Conservation (phyloP, 2,797 vertebrate genomes). For the Scyliorhinus canicula region DNA sequence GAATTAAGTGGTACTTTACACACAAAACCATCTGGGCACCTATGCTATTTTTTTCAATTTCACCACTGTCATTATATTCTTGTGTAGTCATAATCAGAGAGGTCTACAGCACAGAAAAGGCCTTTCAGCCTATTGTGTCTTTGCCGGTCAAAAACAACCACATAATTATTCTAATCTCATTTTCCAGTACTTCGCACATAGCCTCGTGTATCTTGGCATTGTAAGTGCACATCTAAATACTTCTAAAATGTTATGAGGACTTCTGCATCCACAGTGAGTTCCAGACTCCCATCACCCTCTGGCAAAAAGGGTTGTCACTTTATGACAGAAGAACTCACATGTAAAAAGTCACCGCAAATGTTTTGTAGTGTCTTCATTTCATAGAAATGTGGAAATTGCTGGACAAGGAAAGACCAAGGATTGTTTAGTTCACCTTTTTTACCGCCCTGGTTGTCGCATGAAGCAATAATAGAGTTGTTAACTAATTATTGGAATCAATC, state of each 20-base stretch:
- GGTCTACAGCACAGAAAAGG: too few relatives aligned
- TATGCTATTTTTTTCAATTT: background rate
- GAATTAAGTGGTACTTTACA: background rate
- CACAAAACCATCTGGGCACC: background rate
- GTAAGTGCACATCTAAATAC: too few relatives aligned
- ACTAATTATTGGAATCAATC: background rate
- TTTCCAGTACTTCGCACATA: too few relatives aligned
- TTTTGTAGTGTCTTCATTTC: background rate
- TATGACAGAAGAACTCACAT: background rate
- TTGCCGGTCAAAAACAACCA: too few relatives aligned
- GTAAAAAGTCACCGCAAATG: background rate
- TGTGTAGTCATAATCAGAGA: too few relatives aligned
- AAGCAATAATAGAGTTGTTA: background rate
- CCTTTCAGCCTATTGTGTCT: too few relatives aligned
- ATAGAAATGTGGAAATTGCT: background rate
- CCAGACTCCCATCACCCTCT: too few relatives aligned
- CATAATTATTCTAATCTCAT: too few relatives aligned
- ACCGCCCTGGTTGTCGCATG: background rate
- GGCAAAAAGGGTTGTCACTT: too few relatives aligned
- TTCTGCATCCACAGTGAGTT: too few relatives aligned
- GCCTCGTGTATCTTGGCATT: too few relatives aligned
- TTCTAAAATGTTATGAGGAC: too few relatives aligned
- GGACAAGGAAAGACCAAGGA: background rate
- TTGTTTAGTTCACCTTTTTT: background rate
- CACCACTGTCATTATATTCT: background rate